Conservation (phyloP, 2,113 vertebrate species). For the Mohoua ochrocephala region DNA sequence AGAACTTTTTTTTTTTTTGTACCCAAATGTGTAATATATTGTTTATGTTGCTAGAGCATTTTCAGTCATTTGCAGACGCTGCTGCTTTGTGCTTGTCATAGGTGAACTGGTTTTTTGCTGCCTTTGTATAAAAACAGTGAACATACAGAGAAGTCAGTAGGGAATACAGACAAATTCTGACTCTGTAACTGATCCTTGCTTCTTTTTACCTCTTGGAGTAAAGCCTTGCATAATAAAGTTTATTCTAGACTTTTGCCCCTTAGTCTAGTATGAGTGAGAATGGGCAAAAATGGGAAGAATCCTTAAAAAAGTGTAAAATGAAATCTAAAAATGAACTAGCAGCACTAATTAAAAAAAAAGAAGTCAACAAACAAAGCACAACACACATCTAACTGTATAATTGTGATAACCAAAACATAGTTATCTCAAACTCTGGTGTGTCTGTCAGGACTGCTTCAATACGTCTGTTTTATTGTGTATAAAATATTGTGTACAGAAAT, state of each 20-base stretch:
- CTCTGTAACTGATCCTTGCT: not conserved
- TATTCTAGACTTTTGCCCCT: not conserved
- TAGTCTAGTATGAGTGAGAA: not conserved
- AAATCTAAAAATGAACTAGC: not conserved
- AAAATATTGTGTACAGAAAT: constrained; percentile 9
- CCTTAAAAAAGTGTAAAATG: not conserved
- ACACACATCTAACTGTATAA: not conserved
- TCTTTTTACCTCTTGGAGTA: not conserved
- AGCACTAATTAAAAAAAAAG: not conserved
- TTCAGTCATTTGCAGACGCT: not conserved
- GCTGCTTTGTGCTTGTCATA: not conserved
- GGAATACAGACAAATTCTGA: not conserved
- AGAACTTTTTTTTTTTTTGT: not conserved
- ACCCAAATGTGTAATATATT: not conserved
- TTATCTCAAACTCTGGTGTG: not conserved
- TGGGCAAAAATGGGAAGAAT: not conserved
- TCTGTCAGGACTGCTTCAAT: not conserved
- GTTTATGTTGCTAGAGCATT: not conserved
- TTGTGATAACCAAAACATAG: not conserved
- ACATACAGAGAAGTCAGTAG: not conserved
- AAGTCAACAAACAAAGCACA: not conserved
- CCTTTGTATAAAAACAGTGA: not conserved
- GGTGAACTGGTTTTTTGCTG: not conserved
- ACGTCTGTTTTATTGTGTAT: not conserved
- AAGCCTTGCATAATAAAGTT: not conserved